A percentile compares a stretch with the other conserved stretches of the same genome.
Evolutionary conservation across 1,140 invertebrate genomes (phyloP).

Genomic region (Rhagoletis pomonella): DNA sequence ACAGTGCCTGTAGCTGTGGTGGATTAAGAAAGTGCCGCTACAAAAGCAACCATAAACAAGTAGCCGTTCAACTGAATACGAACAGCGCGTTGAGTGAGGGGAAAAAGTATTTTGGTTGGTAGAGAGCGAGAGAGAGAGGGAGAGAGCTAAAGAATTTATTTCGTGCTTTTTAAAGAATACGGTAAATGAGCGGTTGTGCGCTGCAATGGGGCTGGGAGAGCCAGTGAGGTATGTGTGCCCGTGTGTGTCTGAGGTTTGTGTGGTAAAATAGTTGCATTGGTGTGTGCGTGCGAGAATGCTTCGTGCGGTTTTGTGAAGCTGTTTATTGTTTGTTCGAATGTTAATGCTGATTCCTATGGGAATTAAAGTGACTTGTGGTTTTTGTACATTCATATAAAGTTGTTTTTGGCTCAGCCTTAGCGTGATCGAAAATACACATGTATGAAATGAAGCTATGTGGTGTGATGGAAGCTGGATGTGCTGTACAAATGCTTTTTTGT

Average conservation of each 20-base stretch:
- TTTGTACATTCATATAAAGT: background rate
- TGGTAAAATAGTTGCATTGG: background rate
- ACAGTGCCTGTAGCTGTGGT: background rate
- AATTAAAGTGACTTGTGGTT: background rate
- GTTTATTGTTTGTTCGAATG: slow-evolving; percentile 9
- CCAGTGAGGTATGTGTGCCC: too few species aligned
- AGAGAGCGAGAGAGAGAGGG: background rate
- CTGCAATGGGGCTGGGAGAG: too few species aligned
- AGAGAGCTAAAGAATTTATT: background rate
- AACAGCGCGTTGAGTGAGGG: background rate
- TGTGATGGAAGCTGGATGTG: slow-evolving; percentile 8
- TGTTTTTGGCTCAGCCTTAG: background rate
- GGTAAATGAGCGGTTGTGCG: background rate
- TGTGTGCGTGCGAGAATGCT: background rate
- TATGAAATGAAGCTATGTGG: background rate
- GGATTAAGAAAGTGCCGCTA: slow-evolving; percentile 8
- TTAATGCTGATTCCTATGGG: background rate
- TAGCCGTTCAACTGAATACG: background rate
- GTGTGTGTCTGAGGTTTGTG: background rate
- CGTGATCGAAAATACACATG: background rate
- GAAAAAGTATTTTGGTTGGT: background rate
- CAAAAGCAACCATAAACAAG: background rate
- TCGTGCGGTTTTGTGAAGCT: background rate
- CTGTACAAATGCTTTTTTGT: background rate
- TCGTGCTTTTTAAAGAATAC: background rate